Evolutionary conservation across 2,888 invertebrate genomes (phyloP).

Genomic region (Oegoconia quadripuncta): DNA sequence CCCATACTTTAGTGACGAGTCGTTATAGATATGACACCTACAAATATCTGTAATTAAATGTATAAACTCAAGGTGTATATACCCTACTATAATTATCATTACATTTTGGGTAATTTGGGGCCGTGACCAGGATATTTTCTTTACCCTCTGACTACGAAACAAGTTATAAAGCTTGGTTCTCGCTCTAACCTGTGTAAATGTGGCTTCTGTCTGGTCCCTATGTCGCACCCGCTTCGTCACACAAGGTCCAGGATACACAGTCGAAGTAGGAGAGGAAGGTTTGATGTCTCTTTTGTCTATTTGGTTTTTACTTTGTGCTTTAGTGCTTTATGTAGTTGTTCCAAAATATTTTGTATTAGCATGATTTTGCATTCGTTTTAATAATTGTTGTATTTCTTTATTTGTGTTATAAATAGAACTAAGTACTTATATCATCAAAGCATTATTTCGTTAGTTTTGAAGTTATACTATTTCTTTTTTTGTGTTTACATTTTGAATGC

Average conservation of each 20-base stretch:
- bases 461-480: constrained; percentile 7
- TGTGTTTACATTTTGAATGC: constrained; percentile 24
- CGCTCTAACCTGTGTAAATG: constrained; percentile 76
- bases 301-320: constrained; percentile 31
- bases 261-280: constrained; percentile 76
- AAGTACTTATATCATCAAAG: background rate
- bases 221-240: constrained; percentile 55
- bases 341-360: background rate
- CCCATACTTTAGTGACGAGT: no score
- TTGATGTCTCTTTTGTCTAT: constrained; percentile 43
- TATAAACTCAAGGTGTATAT: no score
- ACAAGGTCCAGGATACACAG: constrained; percentile 71
- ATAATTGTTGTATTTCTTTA: no score
- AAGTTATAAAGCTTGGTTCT: constrained; percentile 46
- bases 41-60: no score
- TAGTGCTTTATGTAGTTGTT: constrained; percentile 26
- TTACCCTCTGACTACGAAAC: constrained; percentile 23
- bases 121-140: background rate
- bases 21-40: no score
- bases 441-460: constrained; percentile 4
- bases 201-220: constrained; percentile 72
- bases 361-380: background rate
- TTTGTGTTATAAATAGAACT: background rate
- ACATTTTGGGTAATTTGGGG: no score
- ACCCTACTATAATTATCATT: no score